A percentile compares a stretch with the other conserved stretches of the same genome.
These are phyloP conservation scores for Drosophila pegasa DNA, from an alignment of 2,888 invertebrate genomes.

Conservation along the genomic window DNA sequence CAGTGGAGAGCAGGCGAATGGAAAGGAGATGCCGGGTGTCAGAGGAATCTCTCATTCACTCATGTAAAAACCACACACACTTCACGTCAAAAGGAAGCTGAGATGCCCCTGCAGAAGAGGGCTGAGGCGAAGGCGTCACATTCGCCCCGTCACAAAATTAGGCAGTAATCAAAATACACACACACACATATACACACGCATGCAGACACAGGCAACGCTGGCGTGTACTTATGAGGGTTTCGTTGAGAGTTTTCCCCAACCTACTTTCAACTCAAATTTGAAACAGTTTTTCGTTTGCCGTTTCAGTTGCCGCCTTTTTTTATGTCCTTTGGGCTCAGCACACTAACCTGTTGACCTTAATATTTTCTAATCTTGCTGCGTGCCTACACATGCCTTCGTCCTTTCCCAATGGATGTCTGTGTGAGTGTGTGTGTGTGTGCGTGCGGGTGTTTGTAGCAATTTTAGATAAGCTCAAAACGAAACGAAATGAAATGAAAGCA, in stretches of 20 bases:
- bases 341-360: constrained; percentile 80
- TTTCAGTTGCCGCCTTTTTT: constrained; percentile 57
- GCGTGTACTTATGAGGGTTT: constrained; percentile 32
- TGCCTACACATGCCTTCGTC: constrained; percentile 42
- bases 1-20: constrained; percentile 20
- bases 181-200: constrained; percentile 6
- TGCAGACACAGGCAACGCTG: constrained; percentile 11
- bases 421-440: constrained; percentile 53
- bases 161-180: constrained; percentile 78
- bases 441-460: constrained; percentile 64
- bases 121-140: constrained; percentile 56
- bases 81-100: constrained; percentile 65
- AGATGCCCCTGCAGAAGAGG: constrained; percentile 46
- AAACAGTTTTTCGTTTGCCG: constrained; percentile 67
- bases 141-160: constrained; percentile 72
- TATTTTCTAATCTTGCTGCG: constrained; percentile 77
- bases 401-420: constrained; percentile 30
- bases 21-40: not conserved
- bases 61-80: constrained; percentile 69
- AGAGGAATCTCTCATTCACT: constrained; percentile 67
- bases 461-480: constrained; percentile 74
- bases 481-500: constrained; percentile 55
- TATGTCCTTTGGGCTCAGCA: constrained; percentile 75
- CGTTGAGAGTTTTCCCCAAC: constrained; percentile 58
- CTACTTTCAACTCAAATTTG: constrained; percentile 69